Evolutionary conservation across 2,113 vertebrate species (phyloP), one percentile per base, ranked within the genome.

Genomic region (Natator depressus): DNA sequence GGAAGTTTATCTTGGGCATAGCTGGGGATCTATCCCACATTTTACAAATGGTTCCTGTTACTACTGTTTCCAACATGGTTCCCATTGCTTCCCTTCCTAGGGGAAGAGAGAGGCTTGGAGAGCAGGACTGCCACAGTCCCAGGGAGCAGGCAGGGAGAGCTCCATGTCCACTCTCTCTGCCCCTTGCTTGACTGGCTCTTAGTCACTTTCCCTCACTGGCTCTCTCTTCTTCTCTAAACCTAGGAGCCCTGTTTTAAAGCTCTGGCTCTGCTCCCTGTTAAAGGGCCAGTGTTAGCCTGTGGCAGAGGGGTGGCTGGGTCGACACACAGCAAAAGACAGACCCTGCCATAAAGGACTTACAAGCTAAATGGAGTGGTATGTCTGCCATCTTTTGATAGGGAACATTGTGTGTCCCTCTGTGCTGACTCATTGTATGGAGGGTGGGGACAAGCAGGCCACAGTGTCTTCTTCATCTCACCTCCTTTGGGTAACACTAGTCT

Each of bases 401-500:
- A 42, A 38, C 38, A 42, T 12, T n/a, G 62, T 12, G 11, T 76
- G 72, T 76, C 72, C 22, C 72, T 46, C 22, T 42, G 38, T 42
- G 72, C 38, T 25, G 22, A 42, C 72, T 46, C 72, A 75, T 22
- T 51, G 47, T 46, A 16, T 50, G 16, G 19, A 38, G 59, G 35
- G 4, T 12, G 51, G 22, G 79, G 69, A 8, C 55, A 42, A 54
- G 53, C 19, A 75, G 38, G 17, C 9, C 16, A n/a, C 0, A 0
- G 4, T 87, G 4, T 54, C 53, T 78, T 53, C 1, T 72, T 72
- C 65, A 72, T 72, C n/a, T 72, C 57, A 62, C 29, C 27, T 31
- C 12, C 27, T 31, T 62, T 62, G 57, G 27, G 57, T 62, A 31
- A 62, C 27, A 62, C 29, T 31, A 31, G 27, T 57, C 27, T 59